Conservation (phyloP, 2,113 vertebrate genomes). For the Pelusios castaneus region DNA sequence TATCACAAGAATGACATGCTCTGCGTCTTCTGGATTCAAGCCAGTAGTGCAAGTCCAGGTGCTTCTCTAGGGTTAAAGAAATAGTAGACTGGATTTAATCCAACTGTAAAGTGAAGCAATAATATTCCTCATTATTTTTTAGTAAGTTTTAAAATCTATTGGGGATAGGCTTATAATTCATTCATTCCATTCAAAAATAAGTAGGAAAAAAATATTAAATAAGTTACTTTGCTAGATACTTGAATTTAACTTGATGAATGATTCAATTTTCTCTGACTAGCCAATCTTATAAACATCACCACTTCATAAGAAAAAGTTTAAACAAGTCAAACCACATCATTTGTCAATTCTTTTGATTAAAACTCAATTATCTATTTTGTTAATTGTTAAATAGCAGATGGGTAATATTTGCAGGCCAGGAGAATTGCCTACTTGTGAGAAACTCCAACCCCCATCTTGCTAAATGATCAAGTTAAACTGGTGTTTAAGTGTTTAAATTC, state of each 20-base stretch:
- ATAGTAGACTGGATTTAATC: not conserved
- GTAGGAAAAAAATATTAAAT: not conserved
- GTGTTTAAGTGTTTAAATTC: not conserved
- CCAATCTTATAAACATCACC: not conserved
- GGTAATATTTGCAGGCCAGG: not conserved
- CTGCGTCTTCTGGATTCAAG: not conserved
- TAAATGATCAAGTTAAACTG: not conserved
- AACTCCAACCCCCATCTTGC: not conserved
- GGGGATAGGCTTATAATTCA: not conserved
- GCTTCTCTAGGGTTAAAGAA: not conserved
- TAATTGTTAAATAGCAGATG: not conserved
- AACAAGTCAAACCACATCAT: not conserved
- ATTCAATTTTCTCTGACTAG: not conserved
- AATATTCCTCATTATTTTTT: not conserved
- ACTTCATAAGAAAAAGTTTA: not conserved
- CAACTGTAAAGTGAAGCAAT: not conserved
- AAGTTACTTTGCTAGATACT: not conserved
- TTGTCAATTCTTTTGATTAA: not conserved
- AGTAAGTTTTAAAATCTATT: not conserved
- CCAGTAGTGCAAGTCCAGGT: not conserved
- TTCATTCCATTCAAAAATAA: not conserved
- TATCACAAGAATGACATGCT: not conserved
- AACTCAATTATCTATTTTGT: not conserved
- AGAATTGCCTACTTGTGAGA: not conserved
- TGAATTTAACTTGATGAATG: not conserved